These are phyloP conservation scores for Hycleus cichorii DNA, from an alignment of 1,140 invertebrate genomes.

Conservation along the genomic window DNA sequence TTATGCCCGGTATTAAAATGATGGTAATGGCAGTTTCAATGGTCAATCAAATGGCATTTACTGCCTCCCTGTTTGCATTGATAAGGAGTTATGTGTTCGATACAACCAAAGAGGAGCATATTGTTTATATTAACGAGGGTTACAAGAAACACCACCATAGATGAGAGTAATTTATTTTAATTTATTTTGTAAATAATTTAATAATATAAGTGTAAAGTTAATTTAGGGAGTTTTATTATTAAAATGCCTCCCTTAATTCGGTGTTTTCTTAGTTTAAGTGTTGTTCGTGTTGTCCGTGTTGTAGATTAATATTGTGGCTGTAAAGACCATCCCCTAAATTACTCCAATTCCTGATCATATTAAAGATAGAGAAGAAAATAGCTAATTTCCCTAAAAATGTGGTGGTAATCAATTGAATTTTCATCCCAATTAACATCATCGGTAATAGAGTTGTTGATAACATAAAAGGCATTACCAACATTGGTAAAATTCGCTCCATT, in stretches of 20 bases:
- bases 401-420: constrained; percentile 56
- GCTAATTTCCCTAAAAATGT: constrained; percentile 57
- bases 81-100: constrained; percentile 38
- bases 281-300: background rate
- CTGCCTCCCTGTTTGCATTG: constrained; percentile 27
- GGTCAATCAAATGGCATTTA: constrained; percentile 39
- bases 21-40: constrained; percentile 33
- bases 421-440: constrained; percentile 52
- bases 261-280: too few relatives aligned
- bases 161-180: too few relatives aligned
- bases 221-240: too few relatives aligned
- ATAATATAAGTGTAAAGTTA: too few relatives aligned
- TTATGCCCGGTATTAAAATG: constrained; percentile 36
- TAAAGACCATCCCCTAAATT: constrained; percentile 30
- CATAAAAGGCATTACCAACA: constrained; percentile 57
- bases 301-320: constrained; percentile 34
- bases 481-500: constrained; percentile 49
- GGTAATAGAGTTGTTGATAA: constrained; percentile 56
- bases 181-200: too few relatives aligned
- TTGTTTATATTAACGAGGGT: constrained; percentile 39
- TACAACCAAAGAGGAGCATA: constrained; percentile 29
- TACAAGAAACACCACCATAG: constrained; percentile 23
- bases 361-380: constrained; percentile 50
- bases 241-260: too few relatives aligned
- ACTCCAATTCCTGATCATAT: constrained; percentile 48